phyloP scores from a whole-genome alignment of 2,113 vertebrate species.

The Cervus canadensis region DNA sequence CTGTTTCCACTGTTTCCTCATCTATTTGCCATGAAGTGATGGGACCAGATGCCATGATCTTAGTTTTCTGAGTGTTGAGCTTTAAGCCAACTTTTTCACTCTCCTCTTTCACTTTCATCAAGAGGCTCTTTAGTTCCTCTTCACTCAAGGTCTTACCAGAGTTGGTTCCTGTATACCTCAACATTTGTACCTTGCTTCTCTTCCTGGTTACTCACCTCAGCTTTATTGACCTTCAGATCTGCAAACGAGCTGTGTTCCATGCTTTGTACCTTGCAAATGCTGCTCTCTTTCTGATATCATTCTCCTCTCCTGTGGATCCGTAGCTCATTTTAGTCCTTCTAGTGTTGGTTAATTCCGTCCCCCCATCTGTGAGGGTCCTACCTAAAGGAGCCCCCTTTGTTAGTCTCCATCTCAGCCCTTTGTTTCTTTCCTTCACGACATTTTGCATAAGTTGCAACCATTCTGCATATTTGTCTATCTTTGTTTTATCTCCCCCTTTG shows the following conservation, averaged over 20 bases:
- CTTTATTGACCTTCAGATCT: background rate
- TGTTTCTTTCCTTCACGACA: background rate
- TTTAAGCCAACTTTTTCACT: background rate
- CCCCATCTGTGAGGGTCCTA: background rate
- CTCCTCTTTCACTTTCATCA: background rate
- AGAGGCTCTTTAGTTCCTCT: background rate
- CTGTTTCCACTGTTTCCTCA: background rate
- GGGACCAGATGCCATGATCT: background rate
- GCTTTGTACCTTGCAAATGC: background rate
- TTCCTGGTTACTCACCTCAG: accelerated
- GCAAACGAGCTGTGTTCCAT: accelerated
- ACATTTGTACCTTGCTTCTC: background rate
- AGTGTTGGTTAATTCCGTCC: background rate
- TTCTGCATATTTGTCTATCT: background rate
- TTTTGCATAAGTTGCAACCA: background rate
- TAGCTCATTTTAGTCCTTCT: background rate
- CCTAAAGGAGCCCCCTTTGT: background rate
- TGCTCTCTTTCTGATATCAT: background rate
- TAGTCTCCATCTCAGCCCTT: background rate
- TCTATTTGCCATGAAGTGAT: background rate
- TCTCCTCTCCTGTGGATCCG: background rate
- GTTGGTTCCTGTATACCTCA: background rate
- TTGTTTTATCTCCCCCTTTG: background rate
- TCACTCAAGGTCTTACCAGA: background rate
- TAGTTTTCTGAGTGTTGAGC: background rate